Percentiles rank a stretch among this genome's conserved stretches.
phyloP scores from a whole-genome alignment of 2,113 vertebrate genomes.

The Chinchilla lanigera region DNA sequence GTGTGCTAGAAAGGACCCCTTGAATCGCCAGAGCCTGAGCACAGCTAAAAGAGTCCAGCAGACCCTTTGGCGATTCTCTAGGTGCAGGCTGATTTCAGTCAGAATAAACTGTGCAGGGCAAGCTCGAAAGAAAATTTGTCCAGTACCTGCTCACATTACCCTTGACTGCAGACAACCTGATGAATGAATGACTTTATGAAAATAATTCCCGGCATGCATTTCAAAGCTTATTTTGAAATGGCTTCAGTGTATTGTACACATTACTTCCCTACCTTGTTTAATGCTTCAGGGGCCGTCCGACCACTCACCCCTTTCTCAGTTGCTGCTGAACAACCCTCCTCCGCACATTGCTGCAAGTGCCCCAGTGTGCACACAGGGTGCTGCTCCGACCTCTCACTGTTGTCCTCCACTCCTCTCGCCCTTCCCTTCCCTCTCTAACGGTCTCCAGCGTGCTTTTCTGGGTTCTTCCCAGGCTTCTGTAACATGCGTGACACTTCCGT shows the following conservation, averaged over 20 bases:
- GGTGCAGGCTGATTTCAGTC: background rate
- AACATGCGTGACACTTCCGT: background rate
- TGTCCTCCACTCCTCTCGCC: background rate
- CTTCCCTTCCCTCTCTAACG: background rate
- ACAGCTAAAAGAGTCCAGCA: background rate
- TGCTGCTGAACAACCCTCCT: background rate
- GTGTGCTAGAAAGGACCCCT: accelerated
- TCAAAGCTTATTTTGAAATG: background rate
- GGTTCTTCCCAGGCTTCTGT: slow-evolving; percentile 41
- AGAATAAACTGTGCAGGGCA: slow-evolving; percentile 10
- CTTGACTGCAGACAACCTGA: accelerated
- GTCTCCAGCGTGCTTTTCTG: background rate
- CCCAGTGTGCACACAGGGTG: background rate
- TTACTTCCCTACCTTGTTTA: background rate
- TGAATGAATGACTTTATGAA: background rate
- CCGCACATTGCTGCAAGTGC: background rate
- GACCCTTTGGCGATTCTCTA: background rate
- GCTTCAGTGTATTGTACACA: background rate
- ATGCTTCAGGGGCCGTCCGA: background rate
- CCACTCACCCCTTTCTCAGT: background rate
- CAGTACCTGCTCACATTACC: background rate
- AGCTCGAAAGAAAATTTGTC: background rate
- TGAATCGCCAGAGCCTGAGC: background rate
- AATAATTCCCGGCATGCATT: background rate
- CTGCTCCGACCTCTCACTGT: background rate